These are phyloP conservation scores for Monopis laevigella DNA, from an alignment of 2,888 invertebrate species.

Conservation along the genomic window DNA sequence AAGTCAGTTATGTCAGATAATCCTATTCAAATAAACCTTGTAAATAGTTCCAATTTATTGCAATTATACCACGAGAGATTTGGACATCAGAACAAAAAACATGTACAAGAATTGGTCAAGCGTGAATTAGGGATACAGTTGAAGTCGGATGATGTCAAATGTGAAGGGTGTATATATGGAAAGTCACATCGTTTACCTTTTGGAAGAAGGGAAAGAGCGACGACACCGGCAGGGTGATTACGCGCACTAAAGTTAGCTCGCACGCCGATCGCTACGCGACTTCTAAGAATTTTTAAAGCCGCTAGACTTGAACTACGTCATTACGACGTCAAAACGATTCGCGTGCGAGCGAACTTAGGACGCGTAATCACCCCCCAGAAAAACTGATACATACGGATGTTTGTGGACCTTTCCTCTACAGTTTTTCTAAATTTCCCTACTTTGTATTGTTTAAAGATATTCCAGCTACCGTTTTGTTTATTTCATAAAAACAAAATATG, in stretches of 20 bases:
- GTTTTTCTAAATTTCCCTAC: slow-evolving; percentile 10
- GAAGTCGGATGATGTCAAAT: slow-evolving; percentile 5
- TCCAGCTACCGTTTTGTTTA: background rate
- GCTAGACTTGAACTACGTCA: too few species aligned
- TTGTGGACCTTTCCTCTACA: slow-evolving; percentile 15
- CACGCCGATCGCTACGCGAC: too few species aligned
- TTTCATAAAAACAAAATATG: background rate
- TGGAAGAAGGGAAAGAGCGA: slow-evolving; percentile 16
- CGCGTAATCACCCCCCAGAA: too few species aligned
- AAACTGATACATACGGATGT: slow-evolving; percentile 13
- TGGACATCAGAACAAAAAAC: slow-evolving; percentile 16
- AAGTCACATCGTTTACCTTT: slow-evolving; percentile 15
- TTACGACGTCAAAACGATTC: too few species aligned
- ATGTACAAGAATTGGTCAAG: slow-evolving; percentile 15
- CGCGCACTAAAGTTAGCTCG: too few species aligned
- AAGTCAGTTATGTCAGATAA: too few species aligned
- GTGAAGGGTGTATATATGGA: slow-evolving; percentile 17
- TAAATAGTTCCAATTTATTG: slow-evolving; percentile 5
- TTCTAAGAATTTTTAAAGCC: too few species aligned
- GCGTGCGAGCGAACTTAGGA: too few species aligned
- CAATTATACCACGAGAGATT: slow-evolving; percentile 17
- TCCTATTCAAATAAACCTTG: too few species aligned
- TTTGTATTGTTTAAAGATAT: slow-evolving; percentile 12
- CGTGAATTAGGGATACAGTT: slow-evolving; percentile 15
- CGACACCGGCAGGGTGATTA: too few species aligned